phyloP scores from a whole-genome alignment of 2,888 invertebrate species.

The Daptonema setosum region DNA sequence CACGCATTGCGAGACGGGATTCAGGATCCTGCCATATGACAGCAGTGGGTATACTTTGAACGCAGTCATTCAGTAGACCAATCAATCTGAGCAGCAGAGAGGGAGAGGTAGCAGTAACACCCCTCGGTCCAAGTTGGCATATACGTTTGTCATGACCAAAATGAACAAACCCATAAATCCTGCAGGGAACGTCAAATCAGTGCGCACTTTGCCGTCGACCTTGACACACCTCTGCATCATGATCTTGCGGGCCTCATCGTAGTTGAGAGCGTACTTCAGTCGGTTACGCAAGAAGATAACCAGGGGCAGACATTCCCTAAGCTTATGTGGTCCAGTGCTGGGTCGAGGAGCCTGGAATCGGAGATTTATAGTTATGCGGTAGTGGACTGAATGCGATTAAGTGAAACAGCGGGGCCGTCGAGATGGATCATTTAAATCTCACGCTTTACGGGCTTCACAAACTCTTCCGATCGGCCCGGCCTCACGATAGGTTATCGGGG shows the following conservation, averaged over 20 bases:
- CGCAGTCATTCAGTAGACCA: too few species aligned
- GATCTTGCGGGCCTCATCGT: conserved; percentile 86
- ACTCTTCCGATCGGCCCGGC: too few species aligned
- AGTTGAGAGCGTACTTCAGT: conserved; percentile 88
- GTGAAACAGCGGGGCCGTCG: neutral
- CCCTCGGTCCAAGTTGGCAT: too few species aligned
- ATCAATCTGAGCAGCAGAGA: too few species aligned
- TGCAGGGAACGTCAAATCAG: conserved; percentile 86
- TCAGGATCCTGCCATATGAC: too few species aligned
- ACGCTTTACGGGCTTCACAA: too few species aligned
- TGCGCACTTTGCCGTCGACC: conserved; percentile 88
- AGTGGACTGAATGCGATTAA: neutral
- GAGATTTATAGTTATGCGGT: conserved; percentile 1
- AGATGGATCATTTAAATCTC: too few species aligned
- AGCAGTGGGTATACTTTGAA: too few species aligned
- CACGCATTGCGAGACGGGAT: too few species aligned
- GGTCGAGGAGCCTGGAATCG: conserved; percentile 59
- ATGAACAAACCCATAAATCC: conserved; percentile 82
- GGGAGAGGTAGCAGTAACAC: too few species aligned
- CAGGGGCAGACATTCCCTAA: conserved; percentile 83
- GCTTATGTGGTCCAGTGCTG: conserved; percentile 86
- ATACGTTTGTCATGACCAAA: too few species aligned
- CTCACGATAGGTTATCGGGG: too few species aligned
- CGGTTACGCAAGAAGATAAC: conserved; percentile 89
- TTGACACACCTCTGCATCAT: conserved; percentile 92